Percentiles rank a stretch among this genome's conserved stretches.
phyloP scores from a whole-genome alignment of 2,888 invertebrate genomes.

The Cecidostiba fungosa region DNA sequence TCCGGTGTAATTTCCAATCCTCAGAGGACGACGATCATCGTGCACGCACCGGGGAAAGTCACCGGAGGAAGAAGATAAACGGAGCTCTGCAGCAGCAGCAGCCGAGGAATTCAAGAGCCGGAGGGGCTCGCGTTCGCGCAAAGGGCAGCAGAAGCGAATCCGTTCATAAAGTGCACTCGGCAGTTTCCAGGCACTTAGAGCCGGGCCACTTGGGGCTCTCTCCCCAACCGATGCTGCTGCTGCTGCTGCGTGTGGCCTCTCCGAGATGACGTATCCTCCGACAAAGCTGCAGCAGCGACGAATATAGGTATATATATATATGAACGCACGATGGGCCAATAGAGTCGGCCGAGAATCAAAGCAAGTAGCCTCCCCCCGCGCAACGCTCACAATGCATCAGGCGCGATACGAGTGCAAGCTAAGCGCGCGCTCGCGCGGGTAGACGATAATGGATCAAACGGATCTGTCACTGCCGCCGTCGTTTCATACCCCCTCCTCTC shows the following conservation, averaged over 20 bases:
- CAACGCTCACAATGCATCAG: neutral
- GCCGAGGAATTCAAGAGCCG: conserved; percentile 16
- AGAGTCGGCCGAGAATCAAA: neutral
- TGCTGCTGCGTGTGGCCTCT: too few species aligned
- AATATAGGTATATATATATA: too few species aligned
- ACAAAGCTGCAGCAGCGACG: too few species aligned
- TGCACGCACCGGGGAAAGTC: conserved; percentile 5
- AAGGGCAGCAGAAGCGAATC: conserved; percentile 41
- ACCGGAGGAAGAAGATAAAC: conserved; percentile 33
- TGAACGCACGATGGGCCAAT: neutral
- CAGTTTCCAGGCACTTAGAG: conserved; percentile 28
- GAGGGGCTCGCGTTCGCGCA: neutral
- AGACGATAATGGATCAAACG: conserved; percentile 70
- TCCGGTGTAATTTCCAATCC: conserved; percentile 31
- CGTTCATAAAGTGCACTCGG: conserved; percentile 48
- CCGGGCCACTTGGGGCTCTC: neutral
- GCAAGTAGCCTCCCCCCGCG: neutral
- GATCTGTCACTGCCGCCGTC: conserved; percentile 36
- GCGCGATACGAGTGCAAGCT: too few species aligned
- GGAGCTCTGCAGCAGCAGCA: too few species aligned
- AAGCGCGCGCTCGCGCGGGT: too few species aligned
- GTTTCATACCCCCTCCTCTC: conserved; percentile 26
- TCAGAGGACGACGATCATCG: neutral
- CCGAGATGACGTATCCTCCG: too few species aligned
- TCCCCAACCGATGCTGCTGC: too few species aligned